A percentile compares a stretch with the other conserved stretches of the same genome.
These are phyloP conservation scores for Linurgus olivaceus DNA, from an alignment of 2,797 vertebrate genomes.

Conservation along the genomic window DNA sequence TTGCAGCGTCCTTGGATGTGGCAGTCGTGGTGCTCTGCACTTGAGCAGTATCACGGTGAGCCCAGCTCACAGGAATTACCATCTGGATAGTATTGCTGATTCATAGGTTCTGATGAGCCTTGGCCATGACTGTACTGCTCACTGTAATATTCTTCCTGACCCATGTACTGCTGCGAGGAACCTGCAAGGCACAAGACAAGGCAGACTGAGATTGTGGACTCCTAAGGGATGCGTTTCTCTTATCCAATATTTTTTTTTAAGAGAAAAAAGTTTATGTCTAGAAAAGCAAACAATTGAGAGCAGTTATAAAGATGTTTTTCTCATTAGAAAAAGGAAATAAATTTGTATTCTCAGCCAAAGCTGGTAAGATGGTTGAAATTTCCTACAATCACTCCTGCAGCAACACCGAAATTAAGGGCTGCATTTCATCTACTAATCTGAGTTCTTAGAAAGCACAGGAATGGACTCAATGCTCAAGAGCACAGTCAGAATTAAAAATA, in stretches of 20 bases:
- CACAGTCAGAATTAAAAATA: background rate
- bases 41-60: background rate
- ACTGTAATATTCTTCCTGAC: constrained; percentile 93
- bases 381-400: background rate
- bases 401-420: background rate
- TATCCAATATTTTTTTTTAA: background rate
- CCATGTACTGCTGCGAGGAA: constrained; percentile 91
- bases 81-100: constrained; percentile 93
- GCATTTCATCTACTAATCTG: background rate
- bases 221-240: background rate
- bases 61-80: constrained; percentile 79
- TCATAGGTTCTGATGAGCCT: constrained; percentile 88
- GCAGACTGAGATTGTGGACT: background rate
- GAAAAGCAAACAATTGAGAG: background rate
- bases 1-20: background rate
- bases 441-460: background rate
- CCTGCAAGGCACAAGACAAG: constrained; percentile 79
- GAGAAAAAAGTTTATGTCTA: background rate
- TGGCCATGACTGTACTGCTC: constrained; percentile 92
- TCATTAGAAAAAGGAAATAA: background rate
- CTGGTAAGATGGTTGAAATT: background rate
- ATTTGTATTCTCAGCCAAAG: background rate
- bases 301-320: background rate
- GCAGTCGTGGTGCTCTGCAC: background rate
- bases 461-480: background rate